phyloP scores from a whole-genome alignment of 2,888 invertebrate species.

The Andrena flavipes region DNA sequence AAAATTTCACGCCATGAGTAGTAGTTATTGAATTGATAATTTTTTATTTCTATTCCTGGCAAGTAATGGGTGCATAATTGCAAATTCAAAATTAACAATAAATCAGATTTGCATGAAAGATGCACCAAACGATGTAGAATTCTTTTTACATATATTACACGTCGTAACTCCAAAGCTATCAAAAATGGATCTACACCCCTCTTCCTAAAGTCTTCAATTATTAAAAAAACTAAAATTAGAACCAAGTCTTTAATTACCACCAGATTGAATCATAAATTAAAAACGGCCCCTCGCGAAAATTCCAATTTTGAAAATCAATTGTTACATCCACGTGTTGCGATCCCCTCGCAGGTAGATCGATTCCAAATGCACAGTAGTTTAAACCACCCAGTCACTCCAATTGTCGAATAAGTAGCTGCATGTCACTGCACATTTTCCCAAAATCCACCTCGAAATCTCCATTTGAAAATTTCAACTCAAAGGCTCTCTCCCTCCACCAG shows the following conservation, averaged over 20 bases:
- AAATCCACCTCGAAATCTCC: neutral
- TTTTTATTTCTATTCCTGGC: too few relatives aligned
- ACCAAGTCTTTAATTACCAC: neutral
- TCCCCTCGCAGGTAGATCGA: neutral
- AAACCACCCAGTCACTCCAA: neutral
- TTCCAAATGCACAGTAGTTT: neutral
- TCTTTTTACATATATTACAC: too few relatives aligned
- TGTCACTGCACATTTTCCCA: neutral
- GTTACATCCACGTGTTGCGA: neutral
- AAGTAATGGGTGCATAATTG: too few relatives aligned
- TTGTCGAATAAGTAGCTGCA: neutral
- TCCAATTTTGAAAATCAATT: neutral
- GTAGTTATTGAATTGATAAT: too few relatives aligned
- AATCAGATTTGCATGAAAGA: too few relatives aligned
- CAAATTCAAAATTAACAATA: too few relatives aligned
- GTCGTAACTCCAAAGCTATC: too few relatives aligned
- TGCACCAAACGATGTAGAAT: too few relatives aligned
- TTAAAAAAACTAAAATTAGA: neutral
- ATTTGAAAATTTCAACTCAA: neutral
- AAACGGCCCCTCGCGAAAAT: neutral
- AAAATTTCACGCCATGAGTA: too few relatives aligned
- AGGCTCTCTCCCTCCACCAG: neutral
- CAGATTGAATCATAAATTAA: neutral
- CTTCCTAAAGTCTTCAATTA: neutral
- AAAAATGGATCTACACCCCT: too few relatives aligned